These are phyloP conservation scores for Percina caprodes DNA, from an alignment of 2,113 vertebrate species.

Conservation along the genomic window DNA sequence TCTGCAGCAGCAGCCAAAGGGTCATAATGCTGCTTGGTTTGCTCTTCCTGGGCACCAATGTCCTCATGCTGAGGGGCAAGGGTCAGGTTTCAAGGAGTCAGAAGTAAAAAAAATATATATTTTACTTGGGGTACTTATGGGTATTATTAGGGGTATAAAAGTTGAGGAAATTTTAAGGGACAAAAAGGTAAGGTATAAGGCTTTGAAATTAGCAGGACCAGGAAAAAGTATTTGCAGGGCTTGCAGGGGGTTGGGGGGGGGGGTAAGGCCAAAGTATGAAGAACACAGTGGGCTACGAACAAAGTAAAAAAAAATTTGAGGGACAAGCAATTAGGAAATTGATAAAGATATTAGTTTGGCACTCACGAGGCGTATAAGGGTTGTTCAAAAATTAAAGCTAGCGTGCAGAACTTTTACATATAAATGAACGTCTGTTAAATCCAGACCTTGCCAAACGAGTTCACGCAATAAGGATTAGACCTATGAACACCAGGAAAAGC, in stretches of 20 bases:
- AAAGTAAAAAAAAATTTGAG: not conserved
- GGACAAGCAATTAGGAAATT: not conserved
- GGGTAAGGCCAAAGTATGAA: conserved; percentile 3
- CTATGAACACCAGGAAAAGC: no score
- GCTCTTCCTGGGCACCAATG: conserved; percentile 68
- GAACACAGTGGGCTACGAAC: not conserved
- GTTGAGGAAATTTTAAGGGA: conserved; percentile 1
- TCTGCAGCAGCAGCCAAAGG: conserved; percentile 72
- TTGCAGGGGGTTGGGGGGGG: no score
- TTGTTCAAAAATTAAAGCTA: not conserved
- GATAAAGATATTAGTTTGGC: not conserved
- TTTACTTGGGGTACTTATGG: conserved; percentile 46
- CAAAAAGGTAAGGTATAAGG: not conserved
- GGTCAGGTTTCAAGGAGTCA: conserved; percentile 71
- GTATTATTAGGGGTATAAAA: conserved; percentile 17
- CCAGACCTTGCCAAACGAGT: no score
- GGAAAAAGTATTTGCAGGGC: not conserved
- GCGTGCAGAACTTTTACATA: no score
- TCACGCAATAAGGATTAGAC: no score
- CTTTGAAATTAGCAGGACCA: not conserved
- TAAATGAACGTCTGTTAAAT: no score
- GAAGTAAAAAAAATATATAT: conserved; percentile 53
- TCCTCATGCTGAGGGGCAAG: conserved; percentile 84
- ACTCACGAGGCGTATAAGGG: not conserved
- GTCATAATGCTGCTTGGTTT: conserved; percentile 64